Base-by-base conservation (phyloP, 1,140 invertebrate species). In the Drosophila biarmipes region DNA sequence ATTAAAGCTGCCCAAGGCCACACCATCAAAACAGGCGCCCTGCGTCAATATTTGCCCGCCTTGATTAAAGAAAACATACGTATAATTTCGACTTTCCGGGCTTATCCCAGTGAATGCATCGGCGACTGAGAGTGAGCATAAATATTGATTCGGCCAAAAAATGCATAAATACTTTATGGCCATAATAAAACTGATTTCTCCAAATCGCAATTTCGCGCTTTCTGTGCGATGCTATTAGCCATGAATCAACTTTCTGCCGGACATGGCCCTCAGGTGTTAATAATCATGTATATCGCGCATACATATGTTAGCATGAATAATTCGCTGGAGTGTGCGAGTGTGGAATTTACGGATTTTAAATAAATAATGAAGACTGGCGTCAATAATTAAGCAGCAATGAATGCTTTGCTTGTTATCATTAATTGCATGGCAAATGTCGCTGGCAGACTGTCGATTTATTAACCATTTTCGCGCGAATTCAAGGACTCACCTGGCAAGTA, bases 1-100 rank as follows among this genome's bases (percentile, higher is more conserved):
- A 73, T 73, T 62, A 73, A 73, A 73, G 48, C 61, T n/a, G 71
- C 57, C 69, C 42, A 6, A 11, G 57, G 68, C 56, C 7, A 12
- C n/a, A n/a, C 10, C 51, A 40, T 64, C 45, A 72, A 68, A 64
- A 43, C 38, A 51, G 31, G 40, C 14, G n/a, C 24, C 4, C 6
- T 56, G 24, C 37, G 27, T 4, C 15, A 54, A 49, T 73, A 54
- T 73, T 73, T 73, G 69, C 42, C 63, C 49, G 14, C 17, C 56
- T 31, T 73, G 49, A 61, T 73, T 73, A 69, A 69, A 68, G 63
- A 56, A 69, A 69, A 69, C 24, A 67, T 38, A 17, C 7, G 7
- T 12, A 10, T 0, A 19, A 10, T 7, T 19, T 38, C 15, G 35
- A 38, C 67, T 48, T 69, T 46, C 11, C 31, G 7, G 19, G 42